These are phyloP conservation scores for Marasmarcha lunaedactyla DNA, from an alignment of 2,888 invertebrate species.

Conservation along the genomic window DNA sequence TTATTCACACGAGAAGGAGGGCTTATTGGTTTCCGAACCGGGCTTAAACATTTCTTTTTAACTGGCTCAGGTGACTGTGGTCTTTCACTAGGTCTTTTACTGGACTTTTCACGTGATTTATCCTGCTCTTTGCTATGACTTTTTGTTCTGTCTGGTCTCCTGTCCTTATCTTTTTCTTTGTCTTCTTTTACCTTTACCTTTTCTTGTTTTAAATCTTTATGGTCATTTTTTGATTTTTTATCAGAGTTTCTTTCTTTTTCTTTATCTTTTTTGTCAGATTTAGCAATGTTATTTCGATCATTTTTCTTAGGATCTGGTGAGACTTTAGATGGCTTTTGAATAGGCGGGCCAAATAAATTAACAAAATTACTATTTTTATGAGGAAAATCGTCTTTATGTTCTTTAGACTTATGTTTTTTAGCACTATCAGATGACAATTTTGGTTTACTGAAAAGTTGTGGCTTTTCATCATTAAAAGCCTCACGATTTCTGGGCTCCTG, in stretches of 20 bases:
- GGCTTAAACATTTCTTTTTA: slow-evolving; percentile 49
- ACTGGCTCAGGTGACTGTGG: slow-evolving; percentile 45
- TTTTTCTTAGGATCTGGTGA: slow-evolving; percentile 75
- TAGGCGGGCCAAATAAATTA: slow-evolving; percentile 85
- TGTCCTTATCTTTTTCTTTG: slow-evolving; percentile 53
- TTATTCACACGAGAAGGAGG: slow-evolving; percentile 47
- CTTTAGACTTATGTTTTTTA: slow-evolving; percentile 73
- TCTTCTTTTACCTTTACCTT: slow-evolving; percentile 61
- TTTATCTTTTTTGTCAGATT: slow-evolving; percentile 71
- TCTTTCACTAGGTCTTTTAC: slow-evolving; percentile 55
- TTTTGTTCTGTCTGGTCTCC: slow-evolving; percentile 58
- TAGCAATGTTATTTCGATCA: slow-evolving; percentile 34
- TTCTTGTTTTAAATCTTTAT: slow-evolving; percentile 52
- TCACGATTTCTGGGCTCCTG: slow-evolving; percentile 70
- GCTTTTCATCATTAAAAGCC: slow-evolving; percentile 67
- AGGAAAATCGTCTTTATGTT: slow-evolving; percentile 65
- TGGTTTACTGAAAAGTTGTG: slow-evolving; percentile 77
- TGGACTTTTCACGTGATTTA: slow-evolving; percentile 65
- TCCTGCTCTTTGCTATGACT: slow-evolving; percentile 71
- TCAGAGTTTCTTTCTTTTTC: slow-evolving; percentile 59
- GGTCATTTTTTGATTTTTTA: slow-evolving; percentile 61
- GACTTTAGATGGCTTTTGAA: slow-evolving; percentile 80
- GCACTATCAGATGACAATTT: slow-evolving; percentile 72
- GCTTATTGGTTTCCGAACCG: slow-evolving; percentile 39
- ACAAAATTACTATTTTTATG: slow-evolving; percentile 77